Conservation (phyloP, 2,888 invertebrate genomes). For the Cheiracanthium punctorium region DNA sequence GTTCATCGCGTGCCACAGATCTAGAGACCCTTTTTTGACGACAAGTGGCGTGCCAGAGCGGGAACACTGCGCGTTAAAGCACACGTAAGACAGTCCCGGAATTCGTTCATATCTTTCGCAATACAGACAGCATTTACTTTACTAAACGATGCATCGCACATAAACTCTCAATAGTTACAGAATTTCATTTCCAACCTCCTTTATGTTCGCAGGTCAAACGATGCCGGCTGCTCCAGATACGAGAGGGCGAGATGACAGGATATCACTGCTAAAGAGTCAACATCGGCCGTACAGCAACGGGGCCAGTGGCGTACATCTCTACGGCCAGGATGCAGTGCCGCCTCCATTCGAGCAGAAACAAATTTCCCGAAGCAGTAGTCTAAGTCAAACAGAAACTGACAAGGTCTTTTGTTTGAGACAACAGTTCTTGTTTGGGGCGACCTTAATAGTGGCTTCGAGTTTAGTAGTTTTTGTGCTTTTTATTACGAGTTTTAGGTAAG, state of each 20-base stretch:
- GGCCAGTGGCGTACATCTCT: conserved; percentile 18
- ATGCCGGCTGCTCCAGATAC: conserved; percentile 55
- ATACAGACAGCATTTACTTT: too few species aligned
- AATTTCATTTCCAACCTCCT: not conserved
- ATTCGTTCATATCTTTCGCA: too few species aligned
- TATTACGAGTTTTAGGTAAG: conserved; percentile 52
- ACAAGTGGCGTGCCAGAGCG: too few species aligned
- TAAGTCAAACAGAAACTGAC: conserved; percentile 39
- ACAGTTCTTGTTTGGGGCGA: conserved; percentile 45
- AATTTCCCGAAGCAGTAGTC: not conserved
- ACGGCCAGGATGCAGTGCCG: conserved; percentile 44
- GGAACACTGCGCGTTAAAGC: too few species aligned
- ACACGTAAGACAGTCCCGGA: too few species aligned
- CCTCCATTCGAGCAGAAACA: conserved; percentile 18
- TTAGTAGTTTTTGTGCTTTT: conserved; percentile 55
- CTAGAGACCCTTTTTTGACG: too few species aligned
- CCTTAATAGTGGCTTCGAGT: conserved; percentile 45
- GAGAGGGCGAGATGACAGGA: conserved; percentile 47
- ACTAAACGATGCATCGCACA: too few species aligned
- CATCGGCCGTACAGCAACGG: conserved; percentile 60
- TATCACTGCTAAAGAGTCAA: conserved; percentile 59
- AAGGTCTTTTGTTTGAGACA: conserved; percentile 57
- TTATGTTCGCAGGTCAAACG: conserved; percentile 36
- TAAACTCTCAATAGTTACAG: too few species aligned
- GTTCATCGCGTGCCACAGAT: too few species aligned